A percentile compares a stretch with the other conserved stretches of the same genome.
These are phyloP conservation scores for Trichacis sp. DNA, from an alignment of 2,888 invertebrate genomes.

Conservation along the genomic window DNA sequence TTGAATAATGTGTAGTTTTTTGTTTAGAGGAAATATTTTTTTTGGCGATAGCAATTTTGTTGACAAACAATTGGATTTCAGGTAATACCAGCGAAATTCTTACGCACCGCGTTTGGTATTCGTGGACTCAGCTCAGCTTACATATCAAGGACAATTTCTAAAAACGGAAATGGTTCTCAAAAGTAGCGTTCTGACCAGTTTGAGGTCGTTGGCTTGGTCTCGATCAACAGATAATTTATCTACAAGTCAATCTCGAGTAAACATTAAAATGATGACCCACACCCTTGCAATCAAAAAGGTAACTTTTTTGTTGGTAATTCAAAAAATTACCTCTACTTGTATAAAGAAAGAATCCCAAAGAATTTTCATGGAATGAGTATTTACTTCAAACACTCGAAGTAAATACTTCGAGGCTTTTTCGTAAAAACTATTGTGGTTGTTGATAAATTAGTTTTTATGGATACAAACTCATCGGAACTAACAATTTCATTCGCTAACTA, in stretches of 20 bases:
- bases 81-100: slow-evolving; percentile 83
- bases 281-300: slow-evolving; percentile 94
- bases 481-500: too few relatives aligned
- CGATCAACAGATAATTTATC: slow-evolving; percentile 91
- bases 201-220: slow-evolving; percentile 82
- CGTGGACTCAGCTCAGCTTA: slow-evolving; percentile 93
- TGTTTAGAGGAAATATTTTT: too few relatives aligned
- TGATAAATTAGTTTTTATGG: too few relatives aligned
- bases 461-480: too few relatives aligned
- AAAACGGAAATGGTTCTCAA: slow-evolving; percentile 95
- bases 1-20: too few relatives aligned
- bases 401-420: too few relatives aligned
- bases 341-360: too few relatives aligned
- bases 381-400: too few relatives aligned
- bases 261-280: slow-evolving; percentile 95
- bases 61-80: slow-evolving; percentile 46
- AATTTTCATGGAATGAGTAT: too few relatives aligned
- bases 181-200: slow-evolving; percentile 84
- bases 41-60: slow-evolving; percentile 10
- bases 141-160: slow-evolving; percentile 91
- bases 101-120: slow-evolving; percentile 91
- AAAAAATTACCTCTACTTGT: too few relatives aligned
- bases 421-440: too few relatives aligned
- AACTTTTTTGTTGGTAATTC: too few relatives aligned
- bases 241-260: slow-evolving; percentile 92